phyloP scores from a whole-genome alignment of 2,888 invertebrate species.

The Mythimna vitellina region DNA sequence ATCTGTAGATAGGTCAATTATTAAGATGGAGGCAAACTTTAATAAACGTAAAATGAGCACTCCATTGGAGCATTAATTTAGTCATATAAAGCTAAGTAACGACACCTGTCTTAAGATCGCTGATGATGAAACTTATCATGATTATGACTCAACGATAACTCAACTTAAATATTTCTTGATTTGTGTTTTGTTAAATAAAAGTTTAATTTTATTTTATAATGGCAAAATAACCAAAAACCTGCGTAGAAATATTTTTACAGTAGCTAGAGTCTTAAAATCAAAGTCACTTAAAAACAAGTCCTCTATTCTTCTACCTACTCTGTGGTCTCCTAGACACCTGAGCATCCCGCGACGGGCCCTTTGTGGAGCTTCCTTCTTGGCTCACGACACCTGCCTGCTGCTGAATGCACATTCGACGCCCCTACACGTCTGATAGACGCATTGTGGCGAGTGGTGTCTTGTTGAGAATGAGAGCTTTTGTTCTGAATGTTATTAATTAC shows the following conservation, averaged over 20 bases:
- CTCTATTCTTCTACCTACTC: constrained; percentile 44
- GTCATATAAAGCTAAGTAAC: background rate
- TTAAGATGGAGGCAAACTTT: background rate
- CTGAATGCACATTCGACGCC: constrained; percentile 80
- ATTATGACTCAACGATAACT: background rate
- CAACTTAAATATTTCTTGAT: background rate
- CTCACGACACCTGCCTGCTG: constrained; percentile 71
- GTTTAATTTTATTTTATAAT: no score
- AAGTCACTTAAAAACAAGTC: background rate
- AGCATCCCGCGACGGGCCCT: constrained; percentile 76
- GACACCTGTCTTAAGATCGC: background rate
- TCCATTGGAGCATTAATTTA: background rate
- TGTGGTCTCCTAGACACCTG: constrained; percentile 72
- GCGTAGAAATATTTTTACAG: no score
- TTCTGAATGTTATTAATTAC: constrained; percentile 48
- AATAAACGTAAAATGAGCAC: background rate
- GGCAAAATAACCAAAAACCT: no score
- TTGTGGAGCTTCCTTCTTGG: constrained; percentile 80
- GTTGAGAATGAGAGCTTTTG: constrained; percentile 40
- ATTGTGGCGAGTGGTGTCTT: constrained; percentile 56
- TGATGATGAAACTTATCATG: background rate
- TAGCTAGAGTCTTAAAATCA: background rate
- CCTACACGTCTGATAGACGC: constrained; percentile 66
- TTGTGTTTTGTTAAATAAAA: no score
- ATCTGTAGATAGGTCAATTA: constrained; percentile 39